These are phyloP conservation scores for Bradynema listronoti DNA, from an alignment of 1,140 invertebrate species.

Conservation along the genomic window DNA sequence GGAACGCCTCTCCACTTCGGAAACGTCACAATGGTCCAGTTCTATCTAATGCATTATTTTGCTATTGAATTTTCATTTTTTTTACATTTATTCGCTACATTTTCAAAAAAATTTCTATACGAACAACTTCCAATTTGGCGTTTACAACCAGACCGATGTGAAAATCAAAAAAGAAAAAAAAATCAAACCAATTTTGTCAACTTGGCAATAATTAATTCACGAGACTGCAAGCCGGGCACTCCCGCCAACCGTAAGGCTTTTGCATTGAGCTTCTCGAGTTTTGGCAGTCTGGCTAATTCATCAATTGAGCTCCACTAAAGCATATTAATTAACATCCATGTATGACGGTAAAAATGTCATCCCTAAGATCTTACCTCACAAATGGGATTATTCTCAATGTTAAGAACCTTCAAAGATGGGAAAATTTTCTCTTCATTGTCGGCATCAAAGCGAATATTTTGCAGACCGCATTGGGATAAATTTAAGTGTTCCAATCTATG, in stretches of 20 bases:
- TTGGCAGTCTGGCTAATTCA: constrained; percentile 30
- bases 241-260: constrained; percentile 28
- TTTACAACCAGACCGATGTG: background rate
- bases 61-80: no score
- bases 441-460: constrained; percentile 9
- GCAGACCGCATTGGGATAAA: constrained; percentile 24
- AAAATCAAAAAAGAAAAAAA: constrained; percentile 8
- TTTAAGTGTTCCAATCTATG: constrained; percentile 18
- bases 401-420: constrained; percentile 27
- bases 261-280: constrained; percentile 22
- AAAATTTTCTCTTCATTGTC: no score
- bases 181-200: constrained; percentile 20
- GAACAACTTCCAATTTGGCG: no score
- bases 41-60: constrained; percentile 18
- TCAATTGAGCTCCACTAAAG: constrained; percentile 39
- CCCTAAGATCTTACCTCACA: background rate
- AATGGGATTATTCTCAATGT: constrained; percentile 32
- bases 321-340: background rate
- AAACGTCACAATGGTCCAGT: constrained; percentile 30
- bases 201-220: constrained; percentile 39
- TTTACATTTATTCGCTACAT: no score
- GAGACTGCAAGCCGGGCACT: constrained; percentile 25
- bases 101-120: no score
- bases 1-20: constrained; percentile 17
- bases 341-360: background rate